A percentile compares a stretch with the other conserved stretches of the same genome.
Conservation (phyloP, 53 echinoderm and acorn worm species). For the Apostichopus leukothele region DNA sequence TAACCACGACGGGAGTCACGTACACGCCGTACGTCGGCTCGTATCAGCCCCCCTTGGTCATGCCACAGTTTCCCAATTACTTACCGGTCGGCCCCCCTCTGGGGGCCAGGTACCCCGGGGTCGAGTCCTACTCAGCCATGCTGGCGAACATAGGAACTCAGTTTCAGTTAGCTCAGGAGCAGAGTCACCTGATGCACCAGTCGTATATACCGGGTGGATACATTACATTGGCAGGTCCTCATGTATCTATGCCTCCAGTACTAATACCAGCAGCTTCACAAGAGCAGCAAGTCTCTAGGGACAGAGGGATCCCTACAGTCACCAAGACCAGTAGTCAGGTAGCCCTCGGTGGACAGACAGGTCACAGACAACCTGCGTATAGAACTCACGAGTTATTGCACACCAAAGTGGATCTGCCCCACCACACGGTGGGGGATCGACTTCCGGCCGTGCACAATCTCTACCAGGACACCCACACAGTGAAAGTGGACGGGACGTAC, state of each 20-base stretch:
- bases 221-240: conserved; percentile 50
- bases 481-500: conserved; percentile 19
- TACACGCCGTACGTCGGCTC: conserved; percentile 30
- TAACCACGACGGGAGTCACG: conserved; percentile 17
- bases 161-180: conserved; percentile 77
- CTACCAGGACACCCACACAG: conserved; percentile 1
- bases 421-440: background rate
- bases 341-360: background rate
- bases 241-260: conserved; percentile 47
- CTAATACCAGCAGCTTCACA: conserved; percentile 48
- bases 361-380: background rate
- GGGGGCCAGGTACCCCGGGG: conserved; percentile 56
- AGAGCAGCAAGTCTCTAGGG: background rate
- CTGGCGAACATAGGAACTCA: conserved; percentile 95
- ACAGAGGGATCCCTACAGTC: background rate
- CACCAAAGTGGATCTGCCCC: conserved; percentile 23
- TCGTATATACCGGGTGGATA: conserved; percentile 65
- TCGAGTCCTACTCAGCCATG: conserved; percentile 96
- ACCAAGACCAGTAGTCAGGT: background rate
- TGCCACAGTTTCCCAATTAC: conserved; percentile 38
- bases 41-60: conserved; percentile 7
- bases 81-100: conserved; percentile 12
- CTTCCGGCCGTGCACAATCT: background rate
- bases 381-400: conserved; percentile 23
- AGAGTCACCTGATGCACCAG: conserved; percentile 50